Conservation (phyloP, 2,113 vertebrate genomes). For the Hippocampus guttulatus region DNA sequence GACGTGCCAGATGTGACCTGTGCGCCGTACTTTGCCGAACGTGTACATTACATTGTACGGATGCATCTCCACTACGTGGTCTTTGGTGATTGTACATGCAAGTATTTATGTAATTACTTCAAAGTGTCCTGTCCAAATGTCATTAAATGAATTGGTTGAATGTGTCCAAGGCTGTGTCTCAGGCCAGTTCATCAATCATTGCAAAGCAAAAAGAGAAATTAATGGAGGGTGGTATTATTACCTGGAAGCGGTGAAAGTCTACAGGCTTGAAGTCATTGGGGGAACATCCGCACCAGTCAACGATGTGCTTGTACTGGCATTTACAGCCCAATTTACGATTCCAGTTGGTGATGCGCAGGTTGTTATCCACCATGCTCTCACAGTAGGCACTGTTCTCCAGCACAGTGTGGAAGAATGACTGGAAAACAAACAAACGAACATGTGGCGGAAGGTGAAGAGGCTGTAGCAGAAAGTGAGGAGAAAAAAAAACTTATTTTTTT, state of each 20-base stretch:
- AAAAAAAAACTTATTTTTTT: conserved; percentile 25
- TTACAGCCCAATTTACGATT: conserved; percentile 91
- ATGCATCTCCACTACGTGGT: neutral
- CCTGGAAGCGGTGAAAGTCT: conserved; percentile 97
- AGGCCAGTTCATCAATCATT: neutral
- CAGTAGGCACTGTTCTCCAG: conserved; percentile 87
- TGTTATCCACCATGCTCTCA: conserved; percentile 92
- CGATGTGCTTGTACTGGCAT: conserved; percentile 94
- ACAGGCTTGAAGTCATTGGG: conserved; percentile 89
- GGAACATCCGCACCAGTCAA: conserved; percentile 92
- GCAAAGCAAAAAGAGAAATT: neutral
- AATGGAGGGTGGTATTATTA: conserved; percentile 44
- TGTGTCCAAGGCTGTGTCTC: neutral
- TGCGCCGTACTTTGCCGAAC: neutral
- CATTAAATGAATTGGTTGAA: neutral
- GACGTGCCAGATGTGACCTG: neutral
- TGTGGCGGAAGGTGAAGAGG: neutral
- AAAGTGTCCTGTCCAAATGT: neutral
- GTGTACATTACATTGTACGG: neutral
- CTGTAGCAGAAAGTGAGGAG: conserved; percentile 17
- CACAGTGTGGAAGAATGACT: conserved; percentile 89
- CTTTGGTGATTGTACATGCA: neutral
- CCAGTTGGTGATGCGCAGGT: conserved; percentile 93
- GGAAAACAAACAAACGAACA: conserved; percentile 11
- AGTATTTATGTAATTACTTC: neutral